phyloP scores from a whole-genome alignment of 2,888 invertebrate species.

The Pachydiplax longipennis region DNA sequence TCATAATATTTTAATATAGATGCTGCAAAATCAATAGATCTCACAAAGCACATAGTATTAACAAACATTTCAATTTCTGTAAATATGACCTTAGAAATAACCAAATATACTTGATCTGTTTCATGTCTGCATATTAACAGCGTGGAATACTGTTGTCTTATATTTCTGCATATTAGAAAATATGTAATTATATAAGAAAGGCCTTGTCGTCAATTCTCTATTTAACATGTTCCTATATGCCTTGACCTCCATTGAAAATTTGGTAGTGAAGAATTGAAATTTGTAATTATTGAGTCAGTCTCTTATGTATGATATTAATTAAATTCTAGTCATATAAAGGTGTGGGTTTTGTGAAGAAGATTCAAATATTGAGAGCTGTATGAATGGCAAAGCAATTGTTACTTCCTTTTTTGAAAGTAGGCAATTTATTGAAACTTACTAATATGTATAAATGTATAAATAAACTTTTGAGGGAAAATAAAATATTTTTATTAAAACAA shows the following conservation, averaged over 20 bases:
- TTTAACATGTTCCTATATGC: constrained; percentile 33
- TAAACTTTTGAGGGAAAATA: neutral
- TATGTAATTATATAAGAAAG: constrained; percentile 1
- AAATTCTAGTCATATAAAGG: neutral
- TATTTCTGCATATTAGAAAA: neutral
- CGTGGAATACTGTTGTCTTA: neutral
- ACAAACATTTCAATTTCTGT: neutral
- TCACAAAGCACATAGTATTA: constrained; percentile 7
- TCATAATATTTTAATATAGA: neutral
- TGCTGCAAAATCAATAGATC: neutral
- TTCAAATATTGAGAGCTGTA: neutral
- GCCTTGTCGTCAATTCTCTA: constrained; percentile 27
- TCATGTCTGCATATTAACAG: neutral
- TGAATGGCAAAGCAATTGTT: neutral
- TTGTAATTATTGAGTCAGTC: neutral
- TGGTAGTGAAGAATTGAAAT: neutral
- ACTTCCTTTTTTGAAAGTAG: neutral
- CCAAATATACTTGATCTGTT: neutral
- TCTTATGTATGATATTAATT: neutral
- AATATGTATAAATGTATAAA: neutral
- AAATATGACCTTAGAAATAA: neutral
- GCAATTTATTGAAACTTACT: neutral
- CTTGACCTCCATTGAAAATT: neutral
- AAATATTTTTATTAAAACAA: no score
- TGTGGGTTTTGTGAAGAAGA: neutral